Evolutionary conservation across 2,797 vertebrate genomes (phyloP).

Genomic region (Sebastes hubbsi): DNA sequence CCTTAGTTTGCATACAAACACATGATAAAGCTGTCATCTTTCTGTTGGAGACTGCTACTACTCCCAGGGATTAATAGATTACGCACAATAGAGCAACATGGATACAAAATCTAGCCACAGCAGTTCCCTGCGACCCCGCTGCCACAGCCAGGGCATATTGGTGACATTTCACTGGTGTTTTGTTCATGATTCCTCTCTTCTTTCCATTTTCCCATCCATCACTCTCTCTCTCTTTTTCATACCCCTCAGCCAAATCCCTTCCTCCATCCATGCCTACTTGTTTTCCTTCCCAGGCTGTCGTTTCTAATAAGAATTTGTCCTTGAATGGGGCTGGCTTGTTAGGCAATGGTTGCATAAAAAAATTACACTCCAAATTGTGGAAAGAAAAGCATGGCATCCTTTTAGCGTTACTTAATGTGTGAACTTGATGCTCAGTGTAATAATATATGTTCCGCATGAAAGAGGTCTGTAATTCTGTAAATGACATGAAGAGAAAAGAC

Average conservation of each 20-base stretch:
- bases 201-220: background rate
- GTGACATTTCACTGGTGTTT: constrained; percentile 33
- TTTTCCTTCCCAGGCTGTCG: constrained; percentile 54
- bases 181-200: constrained; percentile 27
- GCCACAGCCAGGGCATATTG: constrained; percentile 18
- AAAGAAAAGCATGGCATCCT: constrained; percentile 18
- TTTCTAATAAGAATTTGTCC: constrained; percentile 41
- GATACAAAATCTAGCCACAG: background rate
- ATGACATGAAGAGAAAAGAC: constrained; percentile 26
- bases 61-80: background rate
- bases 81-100: background rate
- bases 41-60: background rate
- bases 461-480: constrained; percentile 37
- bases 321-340: constrained; percentile 33
- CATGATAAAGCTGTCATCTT: background rate
- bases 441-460: constrained; percentile 31
- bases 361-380: constrained; percentile 19
- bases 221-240: constrained; percentile 3
- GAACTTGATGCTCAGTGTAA: constrained; percentile 4
- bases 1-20: background rate
- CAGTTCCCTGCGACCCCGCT: constrained; percentile 12
- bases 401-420: background rate
- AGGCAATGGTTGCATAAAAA: constrained; percentile 37
- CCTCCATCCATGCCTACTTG: constrained; percentile 18
- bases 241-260: constrained; percentile 40